Evolutionary conservation across 2,888 invertebrate genomes (phyloP).

Genomic region (Ypsolopha sequella): DNA sequence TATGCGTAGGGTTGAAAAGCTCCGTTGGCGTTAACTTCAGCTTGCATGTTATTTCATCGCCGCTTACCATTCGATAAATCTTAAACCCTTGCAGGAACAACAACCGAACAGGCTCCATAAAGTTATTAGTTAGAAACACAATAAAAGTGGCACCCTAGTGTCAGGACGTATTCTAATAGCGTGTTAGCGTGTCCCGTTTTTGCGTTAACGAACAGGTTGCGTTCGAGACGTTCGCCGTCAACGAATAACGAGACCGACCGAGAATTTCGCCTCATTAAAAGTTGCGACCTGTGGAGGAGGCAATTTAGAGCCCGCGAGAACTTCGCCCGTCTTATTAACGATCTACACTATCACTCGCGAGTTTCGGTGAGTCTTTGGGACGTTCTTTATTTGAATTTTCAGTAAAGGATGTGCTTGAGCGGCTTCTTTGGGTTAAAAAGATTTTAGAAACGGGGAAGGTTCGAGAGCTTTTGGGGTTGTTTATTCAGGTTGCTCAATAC

Average conservation of each 20-base stretch:
- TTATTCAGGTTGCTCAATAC: background rate
- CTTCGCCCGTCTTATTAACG: conserved; percentile 56
- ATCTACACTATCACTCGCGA: conserved; percentile 23
- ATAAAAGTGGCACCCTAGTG: conserved; percentile 7
- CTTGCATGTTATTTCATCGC: too few relatives aligned
- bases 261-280: conserved; percentile 71
- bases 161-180: conserved; percentile 64
- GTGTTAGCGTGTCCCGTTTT: conserved; percentile 67
- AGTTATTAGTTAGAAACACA: too few relatives aligned
- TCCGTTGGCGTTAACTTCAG: too few relatives aligned
- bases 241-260: conserved; percentile 44
- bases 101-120: too few relatives aligned
- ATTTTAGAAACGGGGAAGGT: background rate
- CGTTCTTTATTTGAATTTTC: background rate
- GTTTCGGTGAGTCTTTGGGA: background rate
- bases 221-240: conserved; percentile 53
- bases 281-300: conserved; percentile 64
- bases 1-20: too few relatives aligned
- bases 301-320: conserved; percentile 58
- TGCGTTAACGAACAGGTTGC: conserved; percentile 69
- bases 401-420: background rate
- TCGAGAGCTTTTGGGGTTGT: background rate
- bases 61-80: too few relatives aligned
- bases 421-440: background rate
- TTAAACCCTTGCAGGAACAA: too few relatives aligned